Conservation (phyloP, 2,797 vertebrate species). For the Luscinia luscinia region DNA sequence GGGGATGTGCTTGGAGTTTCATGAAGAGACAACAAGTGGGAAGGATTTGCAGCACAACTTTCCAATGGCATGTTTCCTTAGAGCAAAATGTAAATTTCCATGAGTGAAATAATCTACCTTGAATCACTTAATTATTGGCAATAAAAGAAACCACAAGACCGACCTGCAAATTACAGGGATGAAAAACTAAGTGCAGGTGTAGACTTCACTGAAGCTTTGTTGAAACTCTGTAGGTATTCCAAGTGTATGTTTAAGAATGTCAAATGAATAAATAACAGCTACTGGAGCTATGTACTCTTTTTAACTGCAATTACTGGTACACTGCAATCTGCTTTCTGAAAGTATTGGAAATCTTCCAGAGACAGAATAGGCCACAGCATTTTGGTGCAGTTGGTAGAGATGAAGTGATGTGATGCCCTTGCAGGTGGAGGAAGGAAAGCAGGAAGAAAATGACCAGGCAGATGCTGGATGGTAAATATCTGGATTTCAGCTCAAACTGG, state of each 20-base stretch:
- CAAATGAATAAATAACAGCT: conserved; percentile 63
- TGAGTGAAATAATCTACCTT: conserved; percentile 36
- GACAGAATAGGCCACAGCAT: neutral
- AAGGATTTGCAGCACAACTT: neutral
- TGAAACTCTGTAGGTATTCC: conserved; percentile 51
- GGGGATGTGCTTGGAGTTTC: neutral
- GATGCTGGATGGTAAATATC: neutral
- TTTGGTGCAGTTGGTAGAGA: conserved; percentile 7
- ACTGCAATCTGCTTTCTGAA: conserved; percentile 46
- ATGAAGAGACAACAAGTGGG: neutral
- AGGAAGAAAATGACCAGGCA: neutral
- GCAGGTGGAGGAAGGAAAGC: neutral
- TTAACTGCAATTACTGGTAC: conserved; percentile 55
- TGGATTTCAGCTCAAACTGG: neutral
- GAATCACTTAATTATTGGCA: conserved; percentile 58
- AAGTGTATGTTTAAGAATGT: conserved; percentile 59
- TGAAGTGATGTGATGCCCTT: conserved; percentile 13
- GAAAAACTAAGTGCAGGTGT: conserved; percentile 60
- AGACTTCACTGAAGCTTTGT: conserved; percentile 51
- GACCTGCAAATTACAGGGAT: conserved; percentile 62
- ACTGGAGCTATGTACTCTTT: conserved; percentile 26
- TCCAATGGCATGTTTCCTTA: neutral
- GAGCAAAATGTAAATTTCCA: neutral
- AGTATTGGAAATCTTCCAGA: conserved; percentile 40
- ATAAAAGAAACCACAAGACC: conserved; percentile 28